Evolutionary conservation across 1,140 invertebrate species (phyloP).

Genomic region (Zaprionus davidi): DNA sequence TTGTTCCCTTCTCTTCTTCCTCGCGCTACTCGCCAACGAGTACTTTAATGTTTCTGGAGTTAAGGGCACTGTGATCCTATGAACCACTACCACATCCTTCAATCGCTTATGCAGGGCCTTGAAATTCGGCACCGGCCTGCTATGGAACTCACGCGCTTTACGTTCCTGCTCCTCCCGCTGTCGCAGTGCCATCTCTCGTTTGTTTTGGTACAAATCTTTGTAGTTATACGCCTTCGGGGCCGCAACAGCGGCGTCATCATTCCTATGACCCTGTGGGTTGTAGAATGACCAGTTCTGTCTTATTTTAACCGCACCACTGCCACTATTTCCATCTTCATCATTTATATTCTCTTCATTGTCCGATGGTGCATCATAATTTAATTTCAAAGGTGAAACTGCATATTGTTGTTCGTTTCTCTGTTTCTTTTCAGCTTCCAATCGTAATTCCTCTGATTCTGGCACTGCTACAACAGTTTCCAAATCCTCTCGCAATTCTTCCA

Average conservation of each 20-base stretch:
- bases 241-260: too few species aligned
- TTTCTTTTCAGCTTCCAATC: background rate
- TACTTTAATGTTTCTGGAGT: slow-evolving; percentile 68
- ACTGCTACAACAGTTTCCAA: too few species aligned
- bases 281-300: slow-evolving; percentile 39
- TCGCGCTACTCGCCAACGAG: slow-evolving; percentile 29
- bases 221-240: slow-evolving; percentile 56
- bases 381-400: background rate
- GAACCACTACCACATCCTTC: slow-evolving; percentile 33
- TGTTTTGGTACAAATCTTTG: slow-evolving; percentile 57
- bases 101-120: slow-evolving; percentile 55
- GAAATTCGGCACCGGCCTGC: slow-evolving; percentile 75
- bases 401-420: background rate
- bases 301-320: slow-evolving; percentile 22
- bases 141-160: slow-evolving; percentile 72
- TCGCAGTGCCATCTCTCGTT: slow-evolving; percentile 46
- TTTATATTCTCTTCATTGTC: background rate
- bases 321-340: background rate
- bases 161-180: slow-evolving; percentile 64
- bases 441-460: background rate
- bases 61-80: slow-evolving; percentile 61
- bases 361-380: background rate
- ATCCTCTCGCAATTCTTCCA: background rate
- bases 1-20: slow-evolving; percentile 25
- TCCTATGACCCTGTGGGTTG: background rate